phyloP scores from a whole-genome alignment of 2,797 vertebrate genomes.

The Halcyon smyrnensis region DNA sequence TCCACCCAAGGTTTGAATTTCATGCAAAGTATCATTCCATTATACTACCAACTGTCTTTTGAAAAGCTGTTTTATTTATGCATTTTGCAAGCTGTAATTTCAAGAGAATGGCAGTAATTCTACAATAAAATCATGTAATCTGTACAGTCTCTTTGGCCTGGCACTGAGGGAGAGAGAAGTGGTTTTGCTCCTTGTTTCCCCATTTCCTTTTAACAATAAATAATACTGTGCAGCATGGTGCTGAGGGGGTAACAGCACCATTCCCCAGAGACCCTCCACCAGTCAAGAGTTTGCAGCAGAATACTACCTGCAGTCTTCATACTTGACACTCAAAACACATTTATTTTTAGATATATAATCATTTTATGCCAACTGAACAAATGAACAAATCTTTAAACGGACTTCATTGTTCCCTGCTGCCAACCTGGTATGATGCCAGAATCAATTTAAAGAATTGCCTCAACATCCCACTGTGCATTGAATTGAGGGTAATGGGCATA shows the following conservation, averaged over 20 bases:
- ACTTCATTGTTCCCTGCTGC: neutral
- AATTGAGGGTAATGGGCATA: neutral
- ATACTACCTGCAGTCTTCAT: neutral
- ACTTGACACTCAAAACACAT: neutral
- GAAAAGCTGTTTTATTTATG: neutral
- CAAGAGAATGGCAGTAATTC: neutral
- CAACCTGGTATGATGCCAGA: neutral
- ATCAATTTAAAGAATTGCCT: neutral
- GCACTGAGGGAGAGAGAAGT: neutral
- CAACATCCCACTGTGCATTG: neutral
- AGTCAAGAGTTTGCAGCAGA: neutral
- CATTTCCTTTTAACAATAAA: neutral
- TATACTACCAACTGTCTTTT: neutral
- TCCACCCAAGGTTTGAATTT: neutral
- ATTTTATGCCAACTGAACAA: neutral
- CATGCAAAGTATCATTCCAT: neutral
- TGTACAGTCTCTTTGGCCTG: neutral
- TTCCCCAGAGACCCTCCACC: neutral
- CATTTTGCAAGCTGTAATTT: neutral
- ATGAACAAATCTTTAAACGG: neutral
- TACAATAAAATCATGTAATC: neutral
- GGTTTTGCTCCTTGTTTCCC: neutral
- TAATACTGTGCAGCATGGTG: neutral
- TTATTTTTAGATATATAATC: neutral
- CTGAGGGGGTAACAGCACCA: neutral